phyloP scores from a whole-genome alignment of 2,797 vertebrate species.

The Crenichthys baileyi region DNA sequence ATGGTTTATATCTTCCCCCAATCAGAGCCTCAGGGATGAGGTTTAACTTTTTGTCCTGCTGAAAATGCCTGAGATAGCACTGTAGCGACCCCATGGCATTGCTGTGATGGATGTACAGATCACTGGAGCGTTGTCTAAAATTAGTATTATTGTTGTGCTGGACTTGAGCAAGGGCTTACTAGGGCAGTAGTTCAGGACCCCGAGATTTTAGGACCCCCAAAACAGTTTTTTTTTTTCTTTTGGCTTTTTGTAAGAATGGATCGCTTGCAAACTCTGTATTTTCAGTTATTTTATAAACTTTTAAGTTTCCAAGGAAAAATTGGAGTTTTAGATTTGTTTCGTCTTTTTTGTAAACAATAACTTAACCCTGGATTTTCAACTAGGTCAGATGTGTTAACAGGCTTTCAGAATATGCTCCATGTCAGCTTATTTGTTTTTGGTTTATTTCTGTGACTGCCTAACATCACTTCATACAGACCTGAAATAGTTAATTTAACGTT shows the following conservation, averaged over 20 bases:
- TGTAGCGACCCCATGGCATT: slow-evolving; percentile 15
- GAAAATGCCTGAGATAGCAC: slow-evolving; percentile 32
- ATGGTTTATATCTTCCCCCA: slow-evolving; percentile 33
- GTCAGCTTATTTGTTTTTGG: background rate
- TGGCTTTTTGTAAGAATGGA: too few relatives aligned
- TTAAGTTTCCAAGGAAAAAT: too few relatives aligned
- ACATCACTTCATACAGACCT: background rate
- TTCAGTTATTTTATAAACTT: too few relatives aligned
- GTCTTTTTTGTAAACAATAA: too few relatives aligned
- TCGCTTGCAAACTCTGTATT: too few relatives aligned
- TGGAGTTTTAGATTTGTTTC: too few relatives aligned
- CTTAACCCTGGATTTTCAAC: too few relatives aligned
- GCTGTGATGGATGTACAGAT: slow-evolving; percentile 51
- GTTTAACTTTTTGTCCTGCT: slow-evolving; percentile 26
- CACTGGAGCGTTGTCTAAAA: slow-evolving; percentile 51
- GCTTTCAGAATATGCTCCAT: too few relatives aligned
- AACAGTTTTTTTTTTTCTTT: too few relatives aligned
- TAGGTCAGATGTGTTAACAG: too few relatives aligned
- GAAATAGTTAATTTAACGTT: background rate
- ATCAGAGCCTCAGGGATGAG: slow-evolving; percentile 18
- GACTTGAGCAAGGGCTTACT: background rate
- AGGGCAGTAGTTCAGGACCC: background rate
- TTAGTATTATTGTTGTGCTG: slow-evolving; percentile 30
- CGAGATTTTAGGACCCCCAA: background rate
- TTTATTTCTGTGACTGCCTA: background rate